Evolutionary conservation across 1,140 invertebrate species (phyloP).

Genomic region (Semibalanus balanoides): DNA sequence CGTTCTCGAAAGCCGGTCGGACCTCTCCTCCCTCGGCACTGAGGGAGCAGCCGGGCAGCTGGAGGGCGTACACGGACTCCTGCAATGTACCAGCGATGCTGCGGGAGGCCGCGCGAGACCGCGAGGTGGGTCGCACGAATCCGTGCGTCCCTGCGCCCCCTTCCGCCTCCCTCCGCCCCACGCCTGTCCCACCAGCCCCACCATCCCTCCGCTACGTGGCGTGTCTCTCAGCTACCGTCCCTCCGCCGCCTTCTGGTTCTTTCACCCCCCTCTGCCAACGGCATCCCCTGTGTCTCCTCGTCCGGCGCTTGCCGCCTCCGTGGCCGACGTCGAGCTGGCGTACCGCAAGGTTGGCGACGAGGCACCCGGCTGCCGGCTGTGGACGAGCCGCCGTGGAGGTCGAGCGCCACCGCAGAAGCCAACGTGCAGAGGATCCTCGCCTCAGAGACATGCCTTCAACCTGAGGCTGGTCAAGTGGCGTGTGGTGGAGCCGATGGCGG

Average conservation of each 20-base stretch:
- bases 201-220: no score
- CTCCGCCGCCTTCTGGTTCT: no score
- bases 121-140: slow-evolving; percentile 59
- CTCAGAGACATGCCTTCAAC: slow-evolving; percentile 77
- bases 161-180: no score
- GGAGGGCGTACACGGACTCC: slow-evolving; percentile 51
- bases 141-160: slow-evolving; percentile 30
- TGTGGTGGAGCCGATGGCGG: slow-evolving; percentile 60
- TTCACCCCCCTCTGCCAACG: no score
- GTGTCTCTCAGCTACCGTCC: no score
- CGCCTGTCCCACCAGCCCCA: no score
- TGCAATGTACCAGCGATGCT: slow-evolving; percentile 70
- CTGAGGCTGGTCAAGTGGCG: slow-evolving; percentile 63
- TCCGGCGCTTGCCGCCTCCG: no score
- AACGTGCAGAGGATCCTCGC: slow-evolving; percentile 42
- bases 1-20: slow-evolving; percentile 58
- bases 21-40: slow-evolving; percentile 45
- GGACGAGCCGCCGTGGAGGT: slow-evolving; percentile 76
- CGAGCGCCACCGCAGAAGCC: slow-evolving; percentile 76
- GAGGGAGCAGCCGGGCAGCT: neutral
- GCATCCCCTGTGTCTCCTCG: no score
- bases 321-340: slow-evolving; percentile 58
- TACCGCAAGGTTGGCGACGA: slow-evolving; percentile 83
- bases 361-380: slow-evolving; percentile 73
- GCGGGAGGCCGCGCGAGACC: slow-evolving; percentile 68